A percentile compares a stretch with the other conserved stretches of the same genome.
phyloP scores from a whole-genome alignment of 2,113 vertebrate species.

The Silurus asotus region DNA sequence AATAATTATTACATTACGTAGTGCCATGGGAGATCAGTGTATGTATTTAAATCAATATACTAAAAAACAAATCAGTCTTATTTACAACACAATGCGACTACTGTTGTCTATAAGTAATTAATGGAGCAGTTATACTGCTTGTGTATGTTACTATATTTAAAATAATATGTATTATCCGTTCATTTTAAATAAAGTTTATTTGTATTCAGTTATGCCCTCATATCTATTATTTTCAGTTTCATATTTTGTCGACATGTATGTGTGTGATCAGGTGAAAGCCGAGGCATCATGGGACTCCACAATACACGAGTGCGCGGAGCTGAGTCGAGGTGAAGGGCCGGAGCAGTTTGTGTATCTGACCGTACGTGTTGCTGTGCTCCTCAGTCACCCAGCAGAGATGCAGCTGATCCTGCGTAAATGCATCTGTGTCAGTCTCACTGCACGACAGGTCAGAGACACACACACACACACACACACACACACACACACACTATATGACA shows the following conservation, averaged over 20 bases:
- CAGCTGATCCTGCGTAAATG: slow-evolving; percentile 90
- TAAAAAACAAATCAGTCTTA: neutral
- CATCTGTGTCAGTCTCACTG: slow-evolving; percentile 86
- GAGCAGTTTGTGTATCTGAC: slow-evolving; percentile 92
- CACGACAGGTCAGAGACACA: slow-evolving; percentile 75
- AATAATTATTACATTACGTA: neutral
- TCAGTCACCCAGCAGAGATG: slow-evolving; percentile 94
- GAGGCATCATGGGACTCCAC: slow-evolving; percentile 96
- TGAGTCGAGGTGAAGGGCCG: slow-evolving; percentile 80
- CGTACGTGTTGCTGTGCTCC: slow-evolving; percentile 82
- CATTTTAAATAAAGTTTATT: neutral
- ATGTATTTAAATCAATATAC: neutral
- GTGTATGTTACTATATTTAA: neutral
- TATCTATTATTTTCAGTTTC: neutral
- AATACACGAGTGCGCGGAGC: slow-evolving; percentile 84
- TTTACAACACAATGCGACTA: neutral
- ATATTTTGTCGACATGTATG: neutral
- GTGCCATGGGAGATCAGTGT: neutral
- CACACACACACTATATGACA: neutral
- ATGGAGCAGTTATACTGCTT: neutral
- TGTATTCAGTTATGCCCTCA: neutral
- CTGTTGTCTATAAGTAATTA: no score
- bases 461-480: neutral
- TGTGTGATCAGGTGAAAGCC: slow-evolving; percentile 80
- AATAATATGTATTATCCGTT: neutral